Evolutionary conservation across 1,140 invertebrate species (phyloP), one percentile per base, ranked within the genome.

Genomic region (Lucilia sericata): DNA sequence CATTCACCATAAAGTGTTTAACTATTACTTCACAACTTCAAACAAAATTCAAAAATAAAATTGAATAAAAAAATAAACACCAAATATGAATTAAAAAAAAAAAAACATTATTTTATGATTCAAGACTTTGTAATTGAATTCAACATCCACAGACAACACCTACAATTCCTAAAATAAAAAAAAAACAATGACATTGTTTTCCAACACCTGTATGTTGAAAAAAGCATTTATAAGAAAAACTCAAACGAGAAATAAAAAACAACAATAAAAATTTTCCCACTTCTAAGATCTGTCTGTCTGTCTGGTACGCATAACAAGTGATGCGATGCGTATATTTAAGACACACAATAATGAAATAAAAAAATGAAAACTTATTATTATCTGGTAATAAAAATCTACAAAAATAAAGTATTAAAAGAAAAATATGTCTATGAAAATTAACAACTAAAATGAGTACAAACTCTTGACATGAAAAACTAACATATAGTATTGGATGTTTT

Each of bases 151-250:
- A 2, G 14, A 60, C 55, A 70, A 70, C 65, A 70, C 65, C 65
- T 70, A 70, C 65, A 70, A 70, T 70, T 14, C 49, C 49, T 12
- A 49, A 49, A 12, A 49, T 12, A 49, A 49, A 12, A 49, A 49
- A 14, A 70, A 8, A 70, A 70, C 65, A 70, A 70, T 70, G 65
- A 70, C 65, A 70, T 70, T 70, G 65, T 70, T 70, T 70, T 70
- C 3, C n/a, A 70, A 70, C 65, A 70, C 65, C 65, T 70, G 65
- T 70, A 10, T 42, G 65, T 21, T 70, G 21, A 70, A 70, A 30
- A 30, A 70, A 70, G 14, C 21, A 70, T 21, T 21, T 70, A n/a
- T n/a, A n/a, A 8, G 55, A 17, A 60, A 60, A 60, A 60, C n/a
- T n/a, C 13, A 60, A 60, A n/a, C n/a, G n/a, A n/a, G n/a, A n/a